phyloP scores from a whole-genome alignment of 2,888 invertebrate species.

The Tanypteryx hageni region DNA sequence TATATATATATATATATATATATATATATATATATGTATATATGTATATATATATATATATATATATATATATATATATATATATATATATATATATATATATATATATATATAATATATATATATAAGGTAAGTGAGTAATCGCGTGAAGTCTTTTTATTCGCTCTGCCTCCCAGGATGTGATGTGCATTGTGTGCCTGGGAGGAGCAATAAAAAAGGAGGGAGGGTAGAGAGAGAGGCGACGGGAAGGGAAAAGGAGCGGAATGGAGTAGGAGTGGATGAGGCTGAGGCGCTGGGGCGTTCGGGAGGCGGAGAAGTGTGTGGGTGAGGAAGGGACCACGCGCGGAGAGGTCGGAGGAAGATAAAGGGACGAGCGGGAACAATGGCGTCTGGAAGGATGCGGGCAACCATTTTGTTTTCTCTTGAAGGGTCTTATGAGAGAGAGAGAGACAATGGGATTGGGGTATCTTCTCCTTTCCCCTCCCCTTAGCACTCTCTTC shows the following conservation, averaged over 20 bases:
- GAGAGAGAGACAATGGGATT: slow-evolving; percentile 55
- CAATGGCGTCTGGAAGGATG: slow-evolving; percentile 64
- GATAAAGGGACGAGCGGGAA: slow-evolving; percentile 42
- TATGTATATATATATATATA: no score
- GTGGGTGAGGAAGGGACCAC: not conserved
- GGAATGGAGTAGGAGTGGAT: not conserved
- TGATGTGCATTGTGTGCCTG: not conserved
- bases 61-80: no score
- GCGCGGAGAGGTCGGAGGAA: not conserved
- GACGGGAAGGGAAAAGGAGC: not conserved
- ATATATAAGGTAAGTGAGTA: not conserved
- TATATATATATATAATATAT: no score
- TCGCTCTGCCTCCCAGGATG: no score
- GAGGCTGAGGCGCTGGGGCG: not conserved
- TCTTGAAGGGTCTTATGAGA: slow-evolving; percentile 23
- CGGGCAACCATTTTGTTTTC: slow-evolving; percentile 61
- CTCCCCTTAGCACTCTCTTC: not conserved
- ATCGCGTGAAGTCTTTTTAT: not conserved
- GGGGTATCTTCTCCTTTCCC: not conserved
- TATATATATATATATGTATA: no score
- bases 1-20: no score
- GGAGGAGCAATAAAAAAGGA: not conserved
- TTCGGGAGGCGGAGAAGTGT: no score
- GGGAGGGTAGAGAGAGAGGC: not conserved
- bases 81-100: no score